phyloP scores from a whole-genome alignment of 2,888 invertebrate genomes.

The Pocota personata region DNA sequence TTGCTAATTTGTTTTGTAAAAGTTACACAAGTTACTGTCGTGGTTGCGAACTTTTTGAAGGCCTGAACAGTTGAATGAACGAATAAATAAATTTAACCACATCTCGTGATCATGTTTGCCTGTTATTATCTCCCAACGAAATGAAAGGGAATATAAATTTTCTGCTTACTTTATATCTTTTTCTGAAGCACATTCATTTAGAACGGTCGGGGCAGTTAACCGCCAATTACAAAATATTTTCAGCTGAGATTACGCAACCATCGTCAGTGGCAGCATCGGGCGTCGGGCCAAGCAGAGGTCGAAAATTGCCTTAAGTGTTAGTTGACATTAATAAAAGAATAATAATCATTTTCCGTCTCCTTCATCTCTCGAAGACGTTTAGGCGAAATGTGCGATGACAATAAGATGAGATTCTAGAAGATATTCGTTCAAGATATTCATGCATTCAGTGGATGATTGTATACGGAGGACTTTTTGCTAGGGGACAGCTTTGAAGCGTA shows the following conservation, averaged over 20 bases:
- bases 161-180: background rate
- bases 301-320: slow-evolving; percentile 39
- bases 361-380: background rate
- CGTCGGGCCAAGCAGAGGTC: slow-evolving; percentile 21
- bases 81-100: background rate
- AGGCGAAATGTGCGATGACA: slow-evolving; percentile 26
- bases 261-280: background rate
- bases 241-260: slow-evolving; percentile 26
- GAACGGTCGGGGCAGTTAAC: background rate
- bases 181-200: background rate
- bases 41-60: background rate
- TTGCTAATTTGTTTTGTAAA: slow-evolving; percentile 8
- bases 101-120: slow-evolving; percentile 11
- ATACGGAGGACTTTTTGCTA: background rate
- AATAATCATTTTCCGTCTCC: slow-evolving; percentile 5
- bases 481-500: background rate
- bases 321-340: slow-evolving; percentile 58
- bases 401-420: slow-evolving; percentile 25
- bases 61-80: background rate
- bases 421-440: background rate
- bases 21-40: background rate
- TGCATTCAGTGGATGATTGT: background rate
- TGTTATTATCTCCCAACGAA: background rate
- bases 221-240: slow-evolving; percentile 26
- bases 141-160: background rate